Evolutionary conservation across 2,113 vertebrate genomes (phyloP).

Genomic region (Xenotilapia flavipinnis): DNA sequence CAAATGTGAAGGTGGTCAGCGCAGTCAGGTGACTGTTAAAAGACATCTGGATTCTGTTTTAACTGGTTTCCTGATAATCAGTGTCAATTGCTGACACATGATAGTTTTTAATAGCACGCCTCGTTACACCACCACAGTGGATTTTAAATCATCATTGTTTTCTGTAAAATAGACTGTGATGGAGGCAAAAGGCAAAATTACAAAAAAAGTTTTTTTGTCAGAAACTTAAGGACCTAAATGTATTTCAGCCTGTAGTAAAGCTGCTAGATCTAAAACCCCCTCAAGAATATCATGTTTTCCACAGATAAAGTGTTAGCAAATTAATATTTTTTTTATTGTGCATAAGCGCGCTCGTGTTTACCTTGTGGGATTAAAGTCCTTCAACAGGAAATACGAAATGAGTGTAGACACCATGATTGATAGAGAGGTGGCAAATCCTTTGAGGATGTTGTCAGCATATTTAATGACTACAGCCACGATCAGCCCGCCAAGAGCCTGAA

Average conservation of each 20-base stretch:
- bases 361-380: conserved; percentile 53
- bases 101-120: not conserved
- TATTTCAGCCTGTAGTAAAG: not conserved
- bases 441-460: conserved; percentile 69
- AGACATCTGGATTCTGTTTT: not conserved
- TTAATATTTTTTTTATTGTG: not conserved
- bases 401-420: conserved; percentile 57
- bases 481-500: conserved; percentile 59
- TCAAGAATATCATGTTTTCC: not conserved
- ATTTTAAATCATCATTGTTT: not conserved
- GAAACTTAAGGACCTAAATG: not conserved
- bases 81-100: not conserved
- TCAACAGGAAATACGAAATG: conserved; percentile 55
- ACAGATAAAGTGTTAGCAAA: not conserved
- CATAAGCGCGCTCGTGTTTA: not conserved
- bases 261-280: not conserved
- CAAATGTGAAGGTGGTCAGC: not conserved
- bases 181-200: not conserved
- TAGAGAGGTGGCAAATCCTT: conserved; percentile 61
- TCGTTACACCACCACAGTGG: not conserved
- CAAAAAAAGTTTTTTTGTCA: not conserved
- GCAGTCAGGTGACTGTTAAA: not conserved
- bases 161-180: not conserved
- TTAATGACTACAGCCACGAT: conserved; percentile 59
- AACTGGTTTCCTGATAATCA: not conserved